Evolutionary conservation across 2,113 vertebrate species (phyloP).

Genomic region (Hippolais icterina): DNA sequence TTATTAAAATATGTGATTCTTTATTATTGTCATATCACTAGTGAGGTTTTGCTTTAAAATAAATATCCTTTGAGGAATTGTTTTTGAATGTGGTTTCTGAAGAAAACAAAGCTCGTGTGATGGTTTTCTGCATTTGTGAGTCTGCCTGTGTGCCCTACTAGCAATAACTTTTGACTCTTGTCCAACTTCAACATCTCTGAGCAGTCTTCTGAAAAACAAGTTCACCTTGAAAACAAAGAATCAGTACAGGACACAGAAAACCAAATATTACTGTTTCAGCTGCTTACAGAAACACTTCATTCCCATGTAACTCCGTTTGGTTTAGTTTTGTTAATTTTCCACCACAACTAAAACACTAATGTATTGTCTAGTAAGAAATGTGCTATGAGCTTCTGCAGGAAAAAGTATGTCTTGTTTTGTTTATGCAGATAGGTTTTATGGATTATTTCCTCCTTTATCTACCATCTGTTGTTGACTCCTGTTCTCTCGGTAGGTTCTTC

Average conservation of each 20-base stretch:
- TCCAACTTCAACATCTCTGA: background rate
- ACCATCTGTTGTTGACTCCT: constrained; percentile 2
- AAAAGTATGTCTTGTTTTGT: constrained; percentile 21
- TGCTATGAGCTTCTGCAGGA: background rate
- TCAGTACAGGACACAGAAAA: background rate
- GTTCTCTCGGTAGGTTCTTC: background rate
- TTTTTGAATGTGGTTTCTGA: background rate
- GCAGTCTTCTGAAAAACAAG: background rate
- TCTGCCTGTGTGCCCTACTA: background rate
- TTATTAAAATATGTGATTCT: background rate
- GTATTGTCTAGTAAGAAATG: constrained; percentile 32
- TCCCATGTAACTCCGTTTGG: background rate
- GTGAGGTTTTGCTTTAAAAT: background rate
- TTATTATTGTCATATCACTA: background rate
- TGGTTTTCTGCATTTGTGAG: background rate
- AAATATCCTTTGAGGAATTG: background rate
- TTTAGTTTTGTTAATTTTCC: constrained; percentile 21
- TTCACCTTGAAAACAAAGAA: background rate
- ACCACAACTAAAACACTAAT: background rate
- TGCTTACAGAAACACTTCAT: background rate
- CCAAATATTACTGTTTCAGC: background rate
- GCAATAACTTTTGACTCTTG: background rate
- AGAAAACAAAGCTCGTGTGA: background rate
- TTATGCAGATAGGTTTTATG: background rate
- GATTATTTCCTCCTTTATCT: constrained; percentile 25